Conservation (phyloP, 2,797 vertebrate species). For the Ibycter americanus region DNA sequence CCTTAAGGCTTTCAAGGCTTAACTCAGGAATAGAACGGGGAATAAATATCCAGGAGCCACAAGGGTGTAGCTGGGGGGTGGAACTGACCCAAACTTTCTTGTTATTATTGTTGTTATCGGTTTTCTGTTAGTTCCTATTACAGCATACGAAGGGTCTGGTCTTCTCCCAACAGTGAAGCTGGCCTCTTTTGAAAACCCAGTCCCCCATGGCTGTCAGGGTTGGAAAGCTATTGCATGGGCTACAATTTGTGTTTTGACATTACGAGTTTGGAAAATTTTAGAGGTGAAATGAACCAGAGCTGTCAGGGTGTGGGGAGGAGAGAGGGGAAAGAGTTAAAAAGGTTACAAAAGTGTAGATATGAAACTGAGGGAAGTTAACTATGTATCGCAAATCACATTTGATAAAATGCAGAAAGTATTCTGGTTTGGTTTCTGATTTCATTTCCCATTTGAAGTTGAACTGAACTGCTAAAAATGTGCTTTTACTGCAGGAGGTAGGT, state of each 20-base stretch:
- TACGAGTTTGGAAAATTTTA: background rate
- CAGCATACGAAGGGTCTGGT: background rate
- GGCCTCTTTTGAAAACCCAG: background rate
- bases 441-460: background rate
- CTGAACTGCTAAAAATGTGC: background rate
- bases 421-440: conserved; percentile 21
- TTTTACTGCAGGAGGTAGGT: background rate
- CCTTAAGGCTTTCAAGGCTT: background rate
- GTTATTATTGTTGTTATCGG: background rate
- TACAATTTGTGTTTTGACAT: background rate
- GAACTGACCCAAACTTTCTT: background rate
- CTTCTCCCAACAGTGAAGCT: background rate
- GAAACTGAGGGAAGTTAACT: background rate
- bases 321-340: conserved; percentile 5
- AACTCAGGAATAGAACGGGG: background rate
- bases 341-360: background rate
- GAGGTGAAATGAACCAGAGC: background rate
- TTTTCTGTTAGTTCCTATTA: conserved; percentile 20
- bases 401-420: conserved; percentile 38
- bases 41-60: background rate
- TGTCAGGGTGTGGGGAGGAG: background rate
- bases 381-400: background rate
- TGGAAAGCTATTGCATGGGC: background rate
- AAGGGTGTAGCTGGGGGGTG: background rate
- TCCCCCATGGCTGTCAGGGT: background rate